phyloP scores from a whole-genome alignment of 2,888 invertebrate genomes.

The Heliconius ethilla region DNA sequence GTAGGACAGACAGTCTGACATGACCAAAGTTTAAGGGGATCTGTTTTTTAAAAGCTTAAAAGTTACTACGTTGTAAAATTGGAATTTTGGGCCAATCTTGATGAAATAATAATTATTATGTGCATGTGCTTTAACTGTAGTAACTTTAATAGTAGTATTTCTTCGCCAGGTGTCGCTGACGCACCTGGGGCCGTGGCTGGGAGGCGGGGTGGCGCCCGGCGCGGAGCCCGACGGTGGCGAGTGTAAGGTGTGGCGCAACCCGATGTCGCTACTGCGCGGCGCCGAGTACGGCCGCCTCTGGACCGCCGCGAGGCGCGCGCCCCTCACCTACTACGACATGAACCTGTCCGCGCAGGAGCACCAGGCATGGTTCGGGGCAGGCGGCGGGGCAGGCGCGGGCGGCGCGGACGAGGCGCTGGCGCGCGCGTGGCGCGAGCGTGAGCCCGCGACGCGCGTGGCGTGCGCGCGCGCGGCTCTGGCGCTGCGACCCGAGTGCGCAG shows the following conservation, averaged over 20 bases:
- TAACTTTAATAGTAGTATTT: too few species aligned
- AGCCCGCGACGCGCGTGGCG: conserved; percentile 91
- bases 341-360: conserved; percentile 98
- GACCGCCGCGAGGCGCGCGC: conserved; percentile 94
- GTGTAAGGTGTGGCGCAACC: conserved; percentile 97
- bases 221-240: conserved; percentile 88
- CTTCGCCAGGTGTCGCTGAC: conserved; percentile 88
- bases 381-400: conserved; percentile 51
- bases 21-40: too few species aligned
- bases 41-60: too few species aligned
- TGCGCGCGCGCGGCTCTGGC: conserved; percentile 78
- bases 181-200: conserved; percentile 96
- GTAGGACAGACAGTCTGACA: too few species aligned
- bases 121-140: too few species aligned
- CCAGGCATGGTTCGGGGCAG: conserved; percentile 64
- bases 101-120: too few species aligned
- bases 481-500: conserved; percentile 94
- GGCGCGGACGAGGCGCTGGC: conserved; percentile 84
- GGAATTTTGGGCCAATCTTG: too few species aligned
- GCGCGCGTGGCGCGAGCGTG: conserved; percentile 97
- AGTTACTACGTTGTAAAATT: too few species aligned
- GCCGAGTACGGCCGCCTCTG: conserved; percentile 98
- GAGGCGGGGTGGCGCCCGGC: conserved; percentile 91
- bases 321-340: conserved; percentile 99
- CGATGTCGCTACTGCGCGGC: conserved; percentile 95